Evolutionary conservation across 1,140 invertebrate genomes (phyloP).

Genomic region (Brachionus sp.): DNA sequence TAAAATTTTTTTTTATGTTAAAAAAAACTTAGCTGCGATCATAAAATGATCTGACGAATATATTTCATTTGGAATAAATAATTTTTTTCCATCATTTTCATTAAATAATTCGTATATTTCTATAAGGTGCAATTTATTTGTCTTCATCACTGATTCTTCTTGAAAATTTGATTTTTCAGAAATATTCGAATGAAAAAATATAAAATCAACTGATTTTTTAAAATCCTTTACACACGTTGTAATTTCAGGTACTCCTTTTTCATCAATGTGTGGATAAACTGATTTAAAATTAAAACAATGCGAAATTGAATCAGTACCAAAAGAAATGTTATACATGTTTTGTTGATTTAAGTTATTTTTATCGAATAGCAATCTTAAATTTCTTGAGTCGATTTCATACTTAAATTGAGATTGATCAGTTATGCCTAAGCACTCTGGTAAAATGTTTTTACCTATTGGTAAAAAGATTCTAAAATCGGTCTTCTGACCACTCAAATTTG

Average conservation of each 20-base stretch:
- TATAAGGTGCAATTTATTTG: background rate
- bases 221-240: constrained; percentile 5
- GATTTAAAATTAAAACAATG: constrained; percentile 42
- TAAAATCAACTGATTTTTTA: constrained; percentile 27
- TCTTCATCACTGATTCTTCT: background rate
- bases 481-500: background rate
- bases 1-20: background rate
- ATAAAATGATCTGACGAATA: constrained; percentile 23
- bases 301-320: background rate
- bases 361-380: background rate
- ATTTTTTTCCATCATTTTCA: background rate
- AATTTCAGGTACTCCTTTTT: background rate
- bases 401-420: constrained; percentile 42
- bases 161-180: background rate
- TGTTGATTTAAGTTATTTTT: background rate
- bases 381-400: background rate
- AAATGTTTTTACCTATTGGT: background rate
- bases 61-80: constrained; percentile 3
- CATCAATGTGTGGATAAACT: background rate
- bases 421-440: background rate
- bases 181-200: constrained; percentile 14
- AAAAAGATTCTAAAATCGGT: background rate
- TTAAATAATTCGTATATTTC: background rate
- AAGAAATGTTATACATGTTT: background rate
- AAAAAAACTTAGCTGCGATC: background rate